These are phyloP conservation scores for Plemyria rubiginata DNA, from an alignment of 2,888 invertebrate genomes.

Conservation along the genomic window DNA sequence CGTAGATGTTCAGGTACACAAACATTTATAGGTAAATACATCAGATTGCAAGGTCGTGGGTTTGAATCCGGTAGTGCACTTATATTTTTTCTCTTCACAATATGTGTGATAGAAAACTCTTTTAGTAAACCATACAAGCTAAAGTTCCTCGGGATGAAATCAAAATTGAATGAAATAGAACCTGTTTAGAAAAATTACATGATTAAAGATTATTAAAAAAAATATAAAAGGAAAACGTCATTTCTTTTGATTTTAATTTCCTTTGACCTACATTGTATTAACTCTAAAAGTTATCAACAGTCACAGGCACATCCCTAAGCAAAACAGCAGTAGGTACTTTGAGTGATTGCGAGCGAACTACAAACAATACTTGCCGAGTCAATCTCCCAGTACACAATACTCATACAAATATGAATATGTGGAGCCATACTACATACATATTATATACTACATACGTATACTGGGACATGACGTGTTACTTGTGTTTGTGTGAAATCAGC, in stretches of 20 bases:
- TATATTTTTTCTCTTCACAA: too few species aligned
- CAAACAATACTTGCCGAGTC: slow-evolving; percentile 78
- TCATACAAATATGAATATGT: slow-evolving; percentile 20
- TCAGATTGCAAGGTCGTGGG: too few species aligned
- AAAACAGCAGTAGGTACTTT: slow-evolving; percentile 63
- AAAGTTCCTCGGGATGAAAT: too few species aligned
- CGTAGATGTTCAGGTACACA: not conserved
- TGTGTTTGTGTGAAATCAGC: slow-evolving; percentile 44
- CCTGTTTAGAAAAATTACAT: too few species aligned
- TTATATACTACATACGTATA: not conserved
- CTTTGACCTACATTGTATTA: not conserved
- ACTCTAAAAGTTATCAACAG: slow-evolving; percentile 15
- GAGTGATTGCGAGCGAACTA: slow-evolving; percentile 79
- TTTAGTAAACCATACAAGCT: too few species aligned
- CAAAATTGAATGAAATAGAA: too few species aligned
- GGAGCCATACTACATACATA: not conserved
- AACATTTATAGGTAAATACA: too few species aligned
- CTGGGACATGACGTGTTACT: slow-evolving; percentile 5
- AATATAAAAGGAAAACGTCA: too few species aligned
- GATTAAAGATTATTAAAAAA: too few species aligned
- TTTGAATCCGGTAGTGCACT: too few species aligned
- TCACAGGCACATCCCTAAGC: slow-evolving; percentile 50
- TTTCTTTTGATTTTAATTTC: too few species aligned
- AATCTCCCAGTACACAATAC: slow-evolving; percentile 65
- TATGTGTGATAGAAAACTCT: too few species aligned